A percentile compares a stretch with the other conserved stretches of the same genome.
Evolutionary conservation across 2,888 invertebrate species (phyloP).

Genomic region (Heliconius erato): DNA sequence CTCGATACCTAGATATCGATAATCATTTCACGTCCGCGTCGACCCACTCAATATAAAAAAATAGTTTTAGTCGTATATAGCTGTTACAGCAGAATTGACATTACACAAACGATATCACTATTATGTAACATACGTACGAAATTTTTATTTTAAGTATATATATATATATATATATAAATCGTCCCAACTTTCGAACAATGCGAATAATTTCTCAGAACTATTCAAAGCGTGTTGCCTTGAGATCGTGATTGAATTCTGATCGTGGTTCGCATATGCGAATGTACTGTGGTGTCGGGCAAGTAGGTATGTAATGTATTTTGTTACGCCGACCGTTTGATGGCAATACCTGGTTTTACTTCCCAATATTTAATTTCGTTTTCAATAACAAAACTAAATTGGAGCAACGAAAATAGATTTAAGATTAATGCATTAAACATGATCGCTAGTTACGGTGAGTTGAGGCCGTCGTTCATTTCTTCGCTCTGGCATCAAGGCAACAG

Average conservation of each 20-base stretch:
- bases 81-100: constrained; percentile 41
- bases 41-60: constrained; percentile 25
- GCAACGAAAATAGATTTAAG: not conserved
- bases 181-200: constrained; percentile 52
- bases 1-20: constrained; percentile 15
- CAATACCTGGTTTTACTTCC: constrained; percentile 39
- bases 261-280: constrained; percentile 53
- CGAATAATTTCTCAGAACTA: constrained; percentile 48
- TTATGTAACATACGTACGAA: constrained; percentile 47
- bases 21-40: constrained; percentile 18
- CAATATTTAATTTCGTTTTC: constrained; percentile 45
- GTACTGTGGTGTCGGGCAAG: constrained; percentile 40
- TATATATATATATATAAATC: constrained; percentile 42
- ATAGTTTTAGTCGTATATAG: constrained; percentile 27
- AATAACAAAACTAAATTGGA: constrained; percentile 10
- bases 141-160: constrained; percentile 46
- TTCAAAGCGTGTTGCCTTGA: constrained; percentile 55
- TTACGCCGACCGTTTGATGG: constrained; percentile 42
- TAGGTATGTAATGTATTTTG: constrained; percentile 32
- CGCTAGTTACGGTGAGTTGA: too few species aligned
- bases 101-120: constrained; percentile 40
- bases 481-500: too few species aligned
- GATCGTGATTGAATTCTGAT: constrained; percentile 54
- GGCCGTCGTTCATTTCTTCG: too few species aligned
- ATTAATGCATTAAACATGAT: not conserved